A percentile compares a stretch with the other conserved stretches of the same genome.
These are phyloP conservation scores for Cliona cf. orientalis DNA, from an alignment of 37 sponge, comb jelly and placozoan species.

Conservation along the genomic window DNA sequence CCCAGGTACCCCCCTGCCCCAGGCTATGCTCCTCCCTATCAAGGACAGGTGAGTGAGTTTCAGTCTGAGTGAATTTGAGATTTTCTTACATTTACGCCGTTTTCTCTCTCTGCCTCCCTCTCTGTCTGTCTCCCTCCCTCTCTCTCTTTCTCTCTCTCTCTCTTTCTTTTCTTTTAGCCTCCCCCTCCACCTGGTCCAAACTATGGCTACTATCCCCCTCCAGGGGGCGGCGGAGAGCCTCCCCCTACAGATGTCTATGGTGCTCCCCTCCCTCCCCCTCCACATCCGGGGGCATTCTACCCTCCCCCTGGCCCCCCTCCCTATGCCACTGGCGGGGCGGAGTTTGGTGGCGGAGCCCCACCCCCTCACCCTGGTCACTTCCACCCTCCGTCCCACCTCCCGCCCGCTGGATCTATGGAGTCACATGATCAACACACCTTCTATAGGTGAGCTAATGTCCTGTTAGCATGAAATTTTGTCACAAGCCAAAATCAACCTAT, in stretches of 20 bases:
- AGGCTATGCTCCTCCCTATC: constrained; percentile 22
- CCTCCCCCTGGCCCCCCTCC: constrained; percentile 6
- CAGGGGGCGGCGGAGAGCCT: too few species aligned
- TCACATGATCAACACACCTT: too few species aligned
- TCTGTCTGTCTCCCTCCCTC: background rate
- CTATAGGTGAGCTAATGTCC: too few species aligned
- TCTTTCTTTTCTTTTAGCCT: background rate
- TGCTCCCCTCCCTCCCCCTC: constrained; percentile 7
- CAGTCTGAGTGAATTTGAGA: background rate
- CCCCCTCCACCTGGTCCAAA: background rate
- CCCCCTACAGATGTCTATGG: too few species aligned
- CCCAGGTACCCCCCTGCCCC: constrained; percentile 5
- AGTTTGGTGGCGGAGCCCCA: too few species aligned
- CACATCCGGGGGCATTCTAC: background rate
- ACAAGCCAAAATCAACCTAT: too few species aligned
- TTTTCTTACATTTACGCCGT: background rate
- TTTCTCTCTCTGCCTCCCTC: background rate
- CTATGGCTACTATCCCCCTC: constrained; percentile 13
- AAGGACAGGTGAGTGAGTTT: background rate
- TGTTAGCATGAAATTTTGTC: too few species aligned
- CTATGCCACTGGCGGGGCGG: too few species aligned
- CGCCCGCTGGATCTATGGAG: too few species aligned
- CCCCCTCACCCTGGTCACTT: constrained; percentile 1
- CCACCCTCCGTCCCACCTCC: constrained; percentile 8
- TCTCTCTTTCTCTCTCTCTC: background rate